Evolutionary conservation across 2,888 invertebrate species (phyloP).

Genomic region (Mythimna ferrago): DNA sequence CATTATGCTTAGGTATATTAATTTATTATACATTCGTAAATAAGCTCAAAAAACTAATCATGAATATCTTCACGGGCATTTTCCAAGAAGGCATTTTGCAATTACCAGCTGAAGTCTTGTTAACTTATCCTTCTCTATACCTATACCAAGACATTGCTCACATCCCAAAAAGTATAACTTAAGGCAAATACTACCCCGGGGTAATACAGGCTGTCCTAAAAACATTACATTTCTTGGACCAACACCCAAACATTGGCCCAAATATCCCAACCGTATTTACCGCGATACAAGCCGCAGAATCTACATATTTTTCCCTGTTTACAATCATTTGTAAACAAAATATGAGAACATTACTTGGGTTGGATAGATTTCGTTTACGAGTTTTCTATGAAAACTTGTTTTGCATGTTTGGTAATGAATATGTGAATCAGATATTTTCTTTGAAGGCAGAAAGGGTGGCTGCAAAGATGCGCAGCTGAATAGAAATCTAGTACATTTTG

Average conservation of each 20-base stretch:
- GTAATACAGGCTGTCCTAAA: conserved; percentile 43
- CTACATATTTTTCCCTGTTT: conserved; percentile 51
- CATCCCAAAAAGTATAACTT: conserved; percentile 8
- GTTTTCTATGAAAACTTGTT: conserved; percentile 31
- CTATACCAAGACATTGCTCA: not conserved
- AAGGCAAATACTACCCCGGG: conserved; percentile 35
- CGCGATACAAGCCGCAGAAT: conserved; percentile 43
- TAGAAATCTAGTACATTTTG: not conserved
- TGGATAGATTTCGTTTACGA: conserved; percentile 33
- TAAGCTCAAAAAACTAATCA: no score
- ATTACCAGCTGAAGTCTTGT: not conserved
- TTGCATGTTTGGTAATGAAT: conserved; percentile 5
- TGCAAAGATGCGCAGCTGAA: not conserved
- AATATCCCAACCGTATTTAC: conserved; percentile 40
- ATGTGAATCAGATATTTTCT: not conserved
- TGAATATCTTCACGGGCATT: not conserved
- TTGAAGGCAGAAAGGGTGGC: not conserved
- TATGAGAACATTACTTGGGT: conserved; percentile 38
- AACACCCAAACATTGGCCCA: conserved; percentile 41
- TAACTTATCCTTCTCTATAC: not conserved
- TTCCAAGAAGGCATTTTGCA: not conserved
- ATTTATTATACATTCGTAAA: no score
- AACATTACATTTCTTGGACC: conserved; percentile 29
- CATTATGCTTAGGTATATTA: no score
- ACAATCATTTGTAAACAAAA: conserved; percentile 61